A percentile compares a stretch with the other conserved stretches of the same genome.
Conservation (phyloP, 2,797 vertebrate species). For the Dallia pectoralis region DNA sequence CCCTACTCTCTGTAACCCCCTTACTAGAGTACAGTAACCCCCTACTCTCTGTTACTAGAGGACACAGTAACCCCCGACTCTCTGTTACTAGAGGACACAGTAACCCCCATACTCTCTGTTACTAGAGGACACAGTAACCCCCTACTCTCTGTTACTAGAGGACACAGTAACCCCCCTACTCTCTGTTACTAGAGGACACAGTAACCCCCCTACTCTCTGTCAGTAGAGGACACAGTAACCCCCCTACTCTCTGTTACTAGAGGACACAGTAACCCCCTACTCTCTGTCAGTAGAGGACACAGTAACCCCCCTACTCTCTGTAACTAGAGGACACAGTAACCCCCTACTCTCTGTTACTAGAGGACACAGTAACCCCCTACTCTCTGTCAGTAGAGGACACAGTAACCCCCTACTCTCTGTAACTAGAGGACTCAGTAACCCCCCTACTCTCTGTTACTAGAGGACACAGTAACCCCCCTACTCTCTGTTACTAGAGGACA, state of each 20-base stretch:
- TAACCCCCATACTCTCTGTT: neutral
- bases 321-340: neutral
- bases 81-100: neutral
- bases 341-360: neutral
- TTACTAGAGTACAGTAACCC: too few relatives aligned
- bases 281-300: neutral
- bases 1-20: neutral
- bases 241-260: neutral
- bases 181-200: neutral
- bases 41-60: too few relatives aligned
- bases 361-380: neutral
- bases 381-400: neutral
- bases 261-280: neutral
- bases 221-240: neutral
- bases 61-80: neutral
- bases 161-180: neutral
- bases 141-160: neutral
- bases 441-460: neutral
- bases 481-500: neutral
- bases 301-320: neutral
- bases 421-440: neutral
- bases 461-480: neutral
- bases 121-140: neutral
- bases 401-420: neutral
- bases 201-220: neutral